Percentiles rank a stretch among this genome's conserved stretches.
Evolutionary conservation across 1,140 invertebrate genomes (phyloP).

Genomic region (Magallana angulata): DNA sequence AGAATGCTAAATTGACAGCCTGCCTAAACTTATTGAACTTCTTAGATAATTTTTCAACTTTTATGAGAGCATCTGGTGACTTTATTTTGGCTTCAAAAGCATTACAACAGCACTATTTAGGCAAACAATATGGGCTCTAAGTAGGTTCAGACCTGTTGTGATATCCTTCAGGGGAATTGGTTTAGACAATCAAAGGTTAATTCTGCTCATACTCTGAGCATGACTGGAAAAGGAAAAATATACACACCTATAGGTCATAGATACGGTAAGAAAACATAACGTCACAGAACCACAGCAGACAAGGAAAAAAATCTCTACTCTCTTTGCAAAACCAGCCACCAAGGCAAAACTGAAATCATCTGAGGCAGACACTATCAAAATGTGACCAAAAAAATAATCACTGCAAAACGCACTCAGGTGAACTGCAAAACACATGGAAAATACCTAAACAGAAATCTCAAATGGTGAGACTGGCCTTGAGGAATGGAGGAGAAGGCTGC

Average conservation of each 20-base stretch:
- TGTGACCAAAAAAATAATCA: neutral
- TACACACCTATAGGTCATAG: neutral
- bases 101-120: neutral
- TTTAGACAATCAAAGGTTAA: conserved; percentile 1
- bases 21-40: conserved; percentile 27
- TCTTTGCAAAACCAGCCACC: neutral
- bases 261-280: no score
- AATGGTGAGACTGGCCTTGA: conserved; percentile 31
- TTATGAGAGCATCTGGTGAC: conserved; percentile 31
- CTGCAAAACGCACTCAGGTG: neutral
- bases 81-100: conserved; percentile 28
- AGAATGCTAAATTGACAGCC: conserved; percentile 29
- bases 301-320: no score
- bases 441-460: conserved; percentile 41
- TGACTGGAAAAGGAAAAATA: neutral
- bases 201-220: neutral
- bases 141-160: neutral
- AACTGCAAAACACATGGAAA: neutral
- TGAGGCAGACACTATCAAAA: conserved; percentile 15
- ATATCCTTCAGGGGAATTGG: conserved; percentile 5
- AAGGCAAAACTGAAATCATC: conserved; percentile 21
- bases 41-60: conserved; percentile 27
- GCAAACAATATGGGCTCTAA: conserved; percentile 8
- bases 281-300: no score
- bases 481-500: conserved; percentile 32